A percentile compares a stretch with the other conserved stretches of the same genome.
These are phyloP conservation scores for Rhagonycha fulva DNA, from an alignment of 2,888 invertebrate species.

Conservation along the genomic window DNA sequence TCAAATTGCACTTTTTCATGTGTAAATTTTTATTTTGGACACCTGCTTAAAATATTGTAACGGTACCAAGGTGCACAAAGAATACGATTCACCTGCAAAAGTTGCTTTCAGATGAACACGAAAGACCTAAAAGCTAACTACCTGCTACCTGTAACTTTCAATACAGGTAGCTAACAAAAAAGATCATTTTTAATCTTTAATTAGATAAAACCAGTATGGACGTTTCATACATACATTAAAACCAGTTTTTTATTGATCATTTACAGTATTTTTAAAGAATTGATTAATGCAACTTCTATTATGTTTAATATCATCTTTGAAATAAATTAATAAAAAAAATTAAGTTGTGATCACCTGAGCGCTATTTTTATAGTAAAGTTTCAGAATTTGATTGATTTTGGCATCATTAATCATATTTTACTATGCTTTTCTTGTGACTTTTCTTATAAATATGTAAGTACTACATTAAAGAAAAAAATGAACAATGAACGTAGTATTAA, in stretches of 20 bases:
- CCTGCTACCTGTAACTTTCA: slow-evolving; percentile 14
- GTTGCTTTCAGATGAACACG: slow-evolving; percentile 2
- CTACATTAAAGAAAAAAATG: neutral
- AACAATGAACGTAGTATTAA: neutral
- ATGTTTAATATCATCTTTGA: neutral
- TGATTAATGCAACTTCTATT: neutral
- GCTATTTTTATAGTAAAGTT: neutral
- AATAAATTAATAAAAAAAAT: neutral
- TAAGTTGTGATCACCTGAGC: neutral
- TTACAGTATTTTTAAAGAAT: neutral
- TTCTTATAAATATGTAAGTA: neutral
- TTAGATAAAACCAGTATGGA: neutral
- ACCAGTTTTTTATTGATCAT: neutral
- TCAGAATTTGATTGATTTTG: neutral
- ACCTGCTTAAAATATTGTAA: slow-evolving; percentile 13
- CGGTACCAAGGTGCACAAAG: slow-evolving; percentile 23
- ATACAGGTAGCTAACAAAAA: slow-evolving; percentile 18
- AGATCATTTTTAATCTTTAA: slow-evolving; percentile 12
- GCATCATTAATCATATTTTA: neutral
- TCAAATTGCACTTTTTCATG: slow-evolving; percentile 8
- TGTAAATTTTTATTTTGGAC: slow-evolving; percentile 13
- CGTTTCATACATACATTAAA: neutral
- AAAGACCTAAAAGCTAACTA: slow-evolving; percentile 13
- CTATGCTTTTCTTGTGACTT: neutral
- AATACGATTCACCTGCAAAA: slow-evolving; percentile 17